Percentiles rank a stretch among this genome's conserved stretches.
phyloP scores from a whole-genome alignment of 1,140 invertebrate species.

The Drosophila lacteicornis region DNA sequence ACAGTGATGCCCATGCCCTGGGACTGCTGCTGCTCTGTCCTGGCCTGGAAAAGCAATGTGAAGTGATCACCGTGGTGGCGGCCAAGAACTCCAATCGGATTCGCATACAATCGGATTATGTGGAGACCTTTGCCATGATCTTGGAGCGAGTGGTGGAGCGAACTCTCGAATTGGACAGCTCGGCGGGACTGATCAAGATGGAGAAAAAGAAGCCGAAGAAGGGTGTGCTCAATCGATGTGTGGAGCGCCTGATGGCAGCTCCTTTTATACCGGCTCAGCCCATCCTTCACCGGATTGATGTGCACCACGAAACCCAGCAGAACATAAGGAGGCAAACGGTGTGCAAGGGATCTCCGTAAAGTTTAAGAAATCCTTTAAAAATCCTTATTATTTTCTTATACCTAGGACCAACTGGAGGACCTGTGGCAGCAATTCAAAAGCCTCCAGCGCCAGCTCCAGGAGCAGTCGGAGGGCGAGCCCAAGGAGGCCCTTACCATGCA shows the following conservation, averaged over 20 bases:
- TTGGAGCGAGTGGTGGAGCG: slow-evolving; percentile 68
- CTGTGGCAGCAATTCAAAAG: slow-evolving; percentile 81
- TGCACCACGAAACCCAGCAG: slow-evolving; percentile 76
- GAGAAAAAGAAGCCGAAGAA: slow-evolving; percentile 67
- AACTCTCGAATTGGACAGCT: slow-evolving; percentile 53
- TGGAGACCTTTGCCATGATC: slow-evolving; percentile 75
- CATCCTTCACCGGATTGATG: slow-evolving; percentile 72
- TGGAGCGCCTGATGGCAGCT: slow-evolving; percentile 67
- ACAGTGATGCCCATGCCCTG: slow-evolving; percentile 69
- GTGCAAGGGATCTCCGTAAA: too few relatives aligned
- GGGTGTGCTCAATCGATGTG: slow-evolving; percentile 63
- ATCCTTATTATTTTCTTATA: background rate
- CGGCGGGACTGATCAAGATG: slow-evolving; percentile 57
- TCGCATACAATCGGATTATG: slow-evolving; percentile 78
- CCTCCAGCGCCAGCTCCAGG: slow-evolving; percentile 74
- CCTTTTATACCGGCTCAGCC: slow-evolving; percentile 71
- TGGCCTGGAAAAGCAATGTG: slow-evolving; percentile 62
- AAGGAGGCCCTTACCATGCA: slow-evolving; percentile 80
- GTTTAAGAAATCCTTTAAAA: background rate
- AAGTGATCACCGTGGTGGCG: slow-evolving; percentile 76
- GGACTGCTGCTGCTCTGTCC: slow-evolving; percentile 73
- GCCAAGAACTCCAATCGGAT: slow-evolving; percentile 82
- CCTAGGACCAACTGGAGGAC: slow-evolving; percentile 68
- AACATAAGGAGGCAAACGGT: slow-evolving; percentile 78
- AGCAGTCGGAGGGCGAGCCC: slow-evolving; percentile 77